Percentiles rank a stretch among this genome's conserved stretches.
phyloP scores from a whole-genome alignment of 2,113 vertebrate species.

The Cathartes aura region DNA sequence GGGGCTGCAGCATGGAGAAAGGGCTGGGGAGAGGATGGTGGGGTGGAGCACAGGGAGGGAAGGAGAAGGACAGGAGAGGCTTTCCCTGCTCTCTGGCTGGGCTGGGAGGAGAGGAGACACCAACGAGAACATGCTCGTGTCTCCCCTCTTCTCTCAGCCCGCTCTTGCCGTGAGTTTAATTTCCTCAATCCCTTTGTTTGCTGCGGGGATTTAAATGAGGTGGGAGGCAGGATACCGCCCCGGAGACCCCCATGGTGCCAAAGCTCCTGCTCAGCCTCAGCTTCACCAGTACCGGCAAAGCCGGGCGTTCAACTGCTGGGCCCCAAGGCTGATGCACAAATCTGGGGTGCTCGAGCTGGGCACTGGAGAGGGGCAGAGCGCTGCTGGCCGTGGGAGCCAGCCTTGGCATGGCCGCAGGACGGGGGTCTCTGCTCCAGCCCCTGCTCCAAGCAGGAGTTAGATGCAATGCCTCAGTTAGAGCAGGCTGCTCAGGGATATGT shows the following conservation, averaged over 20 bases:
- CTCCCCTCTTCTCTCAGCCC: background rate
- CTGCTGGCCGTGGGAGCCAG: background rate
- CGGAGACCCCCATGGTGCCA: background rate
- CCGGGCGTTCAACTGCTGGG: fast-evolving
- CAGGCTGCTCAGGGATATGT: background rate
- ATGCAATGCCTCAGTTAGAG: background rate
- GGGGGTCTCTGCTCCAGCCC: background rate
- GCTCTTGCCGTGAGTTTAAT: background rate
- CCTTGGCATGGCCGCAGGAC: fast-evolving
- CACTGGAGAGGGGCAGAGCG: background rate
- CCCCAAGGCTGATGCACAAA: background rate
- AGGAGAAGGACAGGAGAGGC: background rate
- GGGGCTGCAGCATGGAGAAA: background rate
- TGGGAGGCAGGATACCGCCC: background rate
- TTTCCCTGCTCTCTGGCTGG: background rate
- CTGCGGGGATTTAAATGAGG: background rate
- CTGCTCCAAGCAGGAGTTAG: background rate
- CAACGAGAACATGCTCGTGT: fast-evolving
- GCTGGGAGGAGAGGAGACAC: background rate
- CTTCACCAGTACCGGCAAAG: background rate
- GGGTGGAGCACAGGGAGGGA: background rate
- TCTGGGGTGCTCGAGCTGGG: background rate
- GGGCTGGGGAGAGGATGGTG: background rate
- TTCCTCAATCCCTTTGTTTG: background rate
- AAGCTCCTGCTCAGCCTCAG: background rate